A percentile compares a stretch with the other conserved stretches of the same genome.
Evolutionary conservation across 2,797 vertebrate species (phyloP).

Genomic region (Poeciliopsis presidionis): DNA sequence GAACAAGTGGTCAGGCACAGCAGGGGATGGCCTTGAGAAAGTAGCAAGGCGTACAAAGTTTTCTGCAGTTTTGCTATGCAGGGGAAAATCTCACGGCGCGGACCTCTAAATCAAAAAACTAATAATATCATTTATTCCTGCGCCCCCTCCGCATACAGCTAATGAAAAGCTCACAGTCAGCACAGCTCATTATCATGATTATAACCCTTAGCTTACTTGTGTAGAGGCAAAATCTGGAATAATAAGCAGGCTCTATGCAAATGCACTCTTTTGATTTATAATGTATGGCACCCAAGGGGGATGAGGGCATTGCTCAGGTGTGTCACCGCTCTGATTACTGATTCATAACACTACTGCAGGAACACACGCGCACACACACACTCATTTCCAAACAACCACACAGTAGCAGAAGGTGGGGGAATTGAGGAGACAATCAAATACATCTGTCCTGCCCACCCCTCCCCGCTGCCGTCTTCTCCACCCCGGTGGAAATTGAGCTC

Average conservation of each 20-base stretch:
- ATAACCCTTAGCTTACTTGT: slow-evolving; percentile 78
- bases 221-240: slow-evolving; percentile 79
- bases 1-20: slow-evolving; percentile 49
- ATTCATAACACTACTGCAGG: slow-evolving; percentile 79
- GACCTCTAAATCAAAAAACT: slow-evolving; percentile 79
- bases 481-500: slow-evolving; percentile 81
- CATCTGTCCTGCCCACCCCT: slow-evolving; percentile 72
- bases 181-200: slow-evolving; percentile 83
- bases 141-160: slow-evolving; percentile 73
- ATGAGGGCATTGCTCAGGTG: slow-evolving; percentile 84
- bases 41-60: slow-evolving; percentile 46
- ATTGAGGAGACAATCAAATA: slow-evolving; percentile 84
- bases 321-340: slow-evolving; percentile 85
- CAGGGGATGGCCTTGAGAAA: slow-evolving; percentile 7
- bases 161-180: slow-evolving; percentile 83
- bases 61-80: slow-evolving; percentile 61
- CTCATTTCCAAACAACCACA: slow-evolving; percentile 49
- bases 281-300: slow-evolving; percentile 85
- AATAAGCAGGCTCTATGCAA: slow-evolving; percentile 85
- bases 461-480: slow-evolving; percentile 60
- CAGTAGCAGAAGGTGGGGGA: slow-evolving; percentile 74
- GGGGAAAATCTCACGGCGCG: slow-evolving; percentile 48
- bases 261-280: slow-evolving; percentile 87
- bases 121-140: slow-evolving; percentile 78
- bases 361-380: slow-evolving; percentile 52